Evolutionary conservation across 2,113 vertebrate genomes (phyloP), one percentile per base, ranked within the genome.

Genomic region (Cyanocitta stelleri): DNA sequence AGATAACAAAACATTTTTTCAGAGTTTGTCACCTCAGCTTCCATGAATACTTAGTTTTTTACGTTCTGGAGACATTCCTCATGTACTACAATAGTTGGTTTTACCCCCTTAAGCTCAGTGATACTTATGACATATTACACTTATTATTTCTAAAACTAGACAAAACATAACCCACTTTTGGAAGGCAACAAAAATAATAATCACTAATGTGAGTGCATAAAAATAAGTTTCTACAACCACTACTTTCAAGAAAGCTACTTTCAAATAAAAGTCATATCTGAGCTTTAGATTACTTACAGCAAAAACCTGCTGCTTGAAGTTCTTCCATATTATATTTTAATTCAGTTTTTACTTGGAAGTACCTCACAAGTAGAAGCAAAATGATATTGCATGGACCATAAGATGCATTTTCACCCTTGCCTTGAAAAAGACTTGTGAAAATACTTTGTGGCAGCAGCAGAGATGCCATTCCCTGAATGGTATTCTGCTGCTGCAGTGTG

Each of bases 1-100:
- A 64, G 61, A 78, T 82, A 75, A 86, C 83, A 71, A 93, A 95
- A 95, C 82, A 95, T 68, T 96, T 51, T 71, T 56, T 35, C 77
- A 19, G 44, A 51, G 54, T 88, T 44, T 62, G 29, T 74, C 85
- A 62, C 23, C 27, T 87, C 46, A 85, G 20, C 35, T 79, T 78
- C 21, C 43, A 51, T 27, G 77, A 81, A 75, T 35, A 49, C 9
- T 44, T 61, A 2, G 0, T 5, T 35, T 55, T 81, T 7, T 85
- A 44, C 37, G 35, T 66, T 63, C 55, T 84, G 39, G 22, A 67
- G 48, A 46, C 4, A 80, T 37, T 4, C 16, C 9, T 66, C 11
- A 26, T 19, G n/a, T 37, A 90, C 55, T 26, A 2, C 39, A 46
- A 22, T 62, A 44, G 24, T 22, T 22, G 7, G 7, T 32, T 80